These are phyloP conservation scores for Apocheima hispidaria DNA, from an alignment of 2,888 invertebrate genomes.

Conservation along the genomic window DNA sequence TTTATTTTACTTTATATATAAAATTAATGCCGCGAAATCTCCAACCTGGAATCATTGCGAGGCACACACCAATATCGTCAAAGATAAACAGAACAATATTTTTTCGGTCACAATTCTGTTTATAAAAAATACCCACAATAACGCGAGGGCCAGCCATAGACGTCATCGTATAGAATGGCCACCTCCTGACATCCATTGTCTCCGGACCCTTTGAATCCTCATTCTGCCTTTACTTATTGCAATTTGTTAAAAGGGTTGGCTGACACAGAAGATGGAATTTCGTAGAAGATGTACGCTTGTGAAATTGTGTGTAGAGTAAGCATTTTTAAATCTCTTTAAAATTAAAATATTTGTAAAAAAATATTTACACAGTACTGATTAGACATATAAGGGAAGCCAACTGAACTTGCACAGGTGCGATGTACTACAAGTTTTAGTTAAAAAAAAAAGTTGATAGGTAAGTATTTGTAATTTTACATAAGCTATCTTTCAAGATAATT, in stretches of 20 bases:
- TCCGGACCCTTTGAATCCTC: slow-evolving; percentile 25
- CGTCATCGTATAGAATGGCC: slow-evolving; percentile 1
- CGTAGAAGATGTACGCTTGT: neutral
- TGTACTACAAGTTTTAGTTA: too few relatives aligned
- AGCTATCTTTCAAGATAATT: too few relatives aligned
- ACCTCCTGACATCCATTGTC: slow-evolving; percentile 20
- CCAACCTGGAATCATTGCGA: neutral
- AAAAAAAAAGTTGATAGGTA: too few relatives aligned
- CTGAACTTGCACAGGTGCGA: too few relatives aligned
- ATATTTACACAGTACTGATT: too few relatives aligned
- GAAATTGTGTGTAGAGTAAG: neutral
- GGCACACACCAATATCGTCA: neutral
- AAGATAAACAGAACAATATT: neutral
- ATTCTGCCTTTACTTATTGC: slow-evolving; percentile 37
- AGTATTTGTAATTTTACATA: too few relatives aligned
- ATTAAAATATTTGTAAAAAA: neutral
- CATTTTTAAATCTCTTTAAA: neutral
- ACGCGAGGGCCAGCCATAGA: slow-evolving; percentile 2
- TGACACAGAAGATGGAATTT: neutral
- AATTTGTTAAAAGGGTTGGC: slow-evolving; percentile 47
- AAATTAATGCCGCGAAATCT: too few relatives aligned
- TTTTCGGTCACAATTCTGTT: neutral
- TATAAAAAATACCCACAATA: slow-evolving; percentile 15
- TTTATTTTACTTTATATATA: too few relatives aligned
- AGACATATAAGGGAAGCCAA: too few relatives aligned